A percentile compares a stretch with the other conserved stretches of the same genome.
Conservation (phyloP, 64 coral and sea anemone genomes). For the Dendrophyllia cribrosa region DNA sequence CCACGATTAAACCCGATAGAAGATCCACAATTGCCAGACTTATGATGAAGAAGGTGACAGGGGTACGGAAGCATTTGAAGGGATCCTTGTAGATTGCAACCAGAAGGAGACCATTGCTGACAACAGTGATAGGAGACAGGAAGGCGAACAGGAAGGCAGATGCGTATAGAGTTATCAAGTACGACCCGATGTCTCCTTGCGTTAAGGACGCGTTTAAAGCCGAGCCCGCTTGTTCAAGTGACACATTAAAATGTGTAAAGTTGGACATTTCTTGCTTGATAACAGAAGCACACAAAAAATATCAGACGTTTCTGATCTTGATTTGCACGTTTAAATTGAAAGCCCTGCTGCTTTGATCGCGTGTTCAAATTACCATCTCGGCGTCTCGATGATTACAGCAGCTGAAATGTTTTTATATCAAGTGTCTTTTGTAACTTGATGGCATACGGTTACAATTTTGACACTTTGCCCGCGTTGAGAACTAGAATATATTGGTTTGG, state of each 20-base stretch:
- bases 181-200: slow-evolving; percentile 1
- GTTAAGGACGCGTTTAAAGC: neutral
- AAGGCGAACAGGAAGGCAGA: slow-evolving; percentile 74
- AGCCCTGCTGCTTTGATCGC: too few species aligned
- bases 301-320: too few species aligned
- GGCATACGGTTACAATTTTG: too few species aligned
- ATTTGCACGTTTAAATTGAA: too few species aligned
- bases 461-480: too few species aligned
- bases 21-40: slow-evolving; percentile 85
- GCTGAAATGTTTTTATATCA: too few species aligned
- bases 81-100: slow-evolving; percentile 80
- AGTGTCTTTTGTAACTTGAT: too few species aligned
- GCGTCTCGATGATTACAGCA: too few species aligned
- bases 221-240: neutral
- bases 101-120: slow-evolving; percentile 76
- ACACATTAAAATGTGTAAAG: neutral
- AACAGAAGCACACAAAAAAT: too few species aligned
- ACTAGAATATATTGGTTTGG: too few species aligned
- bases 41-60: slow-evolving; percentile 74
- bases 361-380: too few species aligned
- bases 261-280: neutral
- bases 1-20: slow-evolving; percentile 72
- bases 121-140: slow-evolving; percentile 72
- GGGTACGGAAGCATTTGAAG: slow-evolving; percentile 74
- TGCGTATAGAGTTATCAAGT: slow-evolving; percentile 57